phyloP scores from a whole-genome alignment of 2,888 invertebrate species.

The Thalpophila matura region DNA sequence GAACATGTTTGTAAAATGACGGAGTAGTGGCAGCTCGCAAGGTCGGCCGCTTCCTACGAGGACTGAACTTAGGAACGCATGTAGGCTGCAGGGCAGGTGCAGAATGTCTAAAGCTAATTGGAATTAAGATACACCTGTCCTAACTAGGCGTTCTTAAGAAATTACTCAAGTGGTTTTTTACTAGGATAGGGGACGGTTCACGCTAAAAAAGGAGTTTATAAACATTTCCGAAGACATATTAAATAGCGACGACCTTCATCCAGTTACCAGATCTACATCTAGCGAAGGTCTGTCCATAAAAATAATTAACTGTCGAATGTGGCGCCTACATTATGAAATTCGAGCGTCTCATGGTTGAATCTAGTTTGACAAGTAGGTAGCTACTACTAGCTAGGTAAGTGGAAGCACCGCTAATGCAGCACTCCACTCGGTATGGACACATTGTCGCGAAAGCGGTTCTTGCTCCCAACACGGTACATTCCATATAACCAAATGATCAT shows the following conservation, averaged over 20 bases:
- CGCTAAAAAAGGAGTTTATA: constrained; percentile 31
- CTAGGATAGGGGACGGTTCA: background rate
- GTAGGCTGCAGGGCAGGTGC: constrained; percentile 67
- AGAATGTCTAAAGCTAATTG: constrained; percentile 68
- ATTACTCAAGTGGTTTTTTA: constrained; percentile 17
- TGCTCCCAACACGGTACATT: constrained; percentile 71
- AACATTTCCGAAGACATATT: constrained; percentile 27
- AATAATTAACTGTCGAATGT: constrained; percentile 54
- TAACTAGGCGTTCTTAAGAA: background rate
- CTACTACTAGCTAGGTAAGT: constrained; percentile 1
- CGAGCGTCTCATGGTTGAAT: constrained; percentile 68
- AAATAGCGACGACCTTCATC: constrained; percentile 45
- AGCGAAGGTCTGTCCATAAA: constrained; percentile 53
- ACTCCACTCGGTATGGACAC: constrained; percentile 67
- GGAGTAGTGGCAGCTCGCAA: constrained; percentile 74
- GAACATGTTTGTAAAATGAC: constrained; percentile 38
- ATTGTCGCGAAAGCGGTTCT: constrained; percentile 84
- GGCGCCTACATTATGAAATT: constrained; percentile 66
- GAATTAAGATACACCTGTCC: constrained; percentile 44
- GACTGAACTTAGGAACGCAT: constrained; percentile 58
- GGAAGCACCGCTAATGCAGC: constrained; percentile 69
- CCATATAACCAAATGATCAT: constrained; percentile 79
- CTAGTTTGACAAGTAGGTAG: constrained; percentile 74
- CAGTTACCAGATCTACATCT: constrained; percentile 51
- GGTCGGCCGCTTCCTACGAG: constrained; percentile 83